phyloP scores from a whole-genome alignment of 2,113 vertebrate genomes.

The Caracal caracal region DNA sequence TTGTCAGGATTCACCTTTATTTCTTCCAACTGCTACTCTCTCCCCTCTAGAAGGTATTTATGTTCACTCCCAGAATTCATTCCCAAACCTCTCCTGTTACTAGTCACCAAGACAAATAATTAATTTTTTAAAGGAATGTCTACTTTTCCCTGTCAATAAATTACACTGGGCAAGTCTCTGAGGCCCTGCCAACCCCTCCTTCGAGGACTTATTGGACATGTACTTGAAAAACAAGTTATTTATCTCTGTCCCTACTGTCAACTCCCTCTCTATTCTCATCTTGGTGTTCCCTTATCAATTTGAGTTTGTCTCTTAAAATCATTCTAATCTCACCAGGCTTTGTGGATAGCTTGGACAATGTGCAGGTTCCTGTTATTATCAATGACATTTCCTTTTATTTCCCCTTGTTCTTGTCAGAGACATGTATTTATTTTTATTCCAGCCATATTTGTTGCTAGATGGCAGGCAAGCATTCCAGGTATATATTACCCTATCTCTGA shows the following conservation, averaged over 20 bases:
- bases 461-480: neutral
- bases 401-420: conserved; percentile 19
- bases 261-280: conserved; percentile 56
- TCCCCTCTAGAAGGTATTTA: conserved; percentile 63
- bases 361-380: conserved; percentile 37
- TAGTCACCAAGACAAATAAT: conserved; percentile 66
- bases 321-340: neutral
- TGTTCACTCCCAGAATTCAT: conserved; percentile 61
- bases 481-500: neutral
- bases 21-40: neutral
- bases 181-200: conserved; percentile 60
- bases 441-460: neutral
- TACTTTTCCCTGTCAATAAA: conserved; percentile 71
- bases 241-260: conserved; percentile 55
- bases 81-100: conserved; percentile 65
- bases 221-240: conserved; percentile 76
- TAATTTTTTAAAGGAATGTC: conserved; percentile 71
- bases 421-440: conserved; percentile 36
- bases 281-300: conserved; percentile 56
- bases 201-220: neutral
- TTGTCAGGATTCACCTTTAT: conserved; percentile 58
- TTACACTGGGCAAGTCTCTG: conserved; percentile 67
- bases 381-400: conserved; percentile 50
- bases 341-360: conserved; percentile 48
- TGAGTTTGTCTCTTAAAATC: conserved; percentile 72